Evolutionary conservation across 2,797 vertebrate species (phyloP), one percentile per base, ranked within the genome.

Genomic region (Lateolabrax maculatus): DNA sequence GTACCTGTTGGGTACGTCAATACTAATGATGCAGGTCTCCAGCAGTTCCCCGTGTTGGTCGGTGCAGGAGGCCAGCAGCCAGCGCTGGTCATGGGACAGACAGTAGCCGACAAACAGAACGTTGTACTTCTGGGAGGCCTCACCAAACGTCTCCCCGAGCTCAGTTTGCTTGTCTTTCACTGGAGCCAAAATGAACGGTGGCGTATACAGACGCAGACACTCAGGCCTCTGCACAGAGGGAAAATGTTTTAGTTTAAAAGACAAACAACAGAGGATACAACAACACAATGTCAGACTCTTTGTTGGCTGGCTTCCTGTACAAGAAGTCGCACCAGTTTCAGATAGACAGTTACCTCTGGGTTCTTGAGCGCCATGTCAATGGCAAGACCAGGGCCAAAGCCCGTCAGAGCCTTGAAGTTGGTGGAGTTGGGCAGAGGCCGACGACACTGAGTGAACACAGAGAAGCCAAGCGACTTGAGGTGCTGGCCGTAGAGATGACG

Each of bases 131-230:
- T 99, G 98, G 19, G 98, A 95, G 25, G 97, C 98, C 92, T 99
- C 98, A 41, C 98, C 98, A 85, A 99, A 99, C 0, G 97, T 98
- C 93, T 99, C 98, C 75, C 98, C 98, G 37, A 99, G 95, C 86
- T 99, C 98, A 0, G 98, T 98, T 84, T 99, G 98, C 90, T 99
- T 99, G 95, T 99, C 98, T 90, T 99, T 99, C 46, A 99, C 96
- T 0, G 98, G 98, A 70, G 98, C 98, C 95, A 99, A 89, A 87
- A 99, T 97, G 90, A 99, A 99, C 44, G 98, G 98, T 1, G 98
- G 98, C 6, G 97, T 98, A 78, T 99, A 99, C 2, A 99, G 96
- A 58, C 96, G 96, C 84, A 98, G 93, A 88, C 97, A 98, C 93
- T 99, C 98, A 0, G 98, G 97, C 90, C 98, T 96, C 98, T 99